These are phyloP conservation scores for Montifringilla adamsi DNA, from an alignment of 2,113 vertebrate genomes.

Conservation along the genomic window DNA sequence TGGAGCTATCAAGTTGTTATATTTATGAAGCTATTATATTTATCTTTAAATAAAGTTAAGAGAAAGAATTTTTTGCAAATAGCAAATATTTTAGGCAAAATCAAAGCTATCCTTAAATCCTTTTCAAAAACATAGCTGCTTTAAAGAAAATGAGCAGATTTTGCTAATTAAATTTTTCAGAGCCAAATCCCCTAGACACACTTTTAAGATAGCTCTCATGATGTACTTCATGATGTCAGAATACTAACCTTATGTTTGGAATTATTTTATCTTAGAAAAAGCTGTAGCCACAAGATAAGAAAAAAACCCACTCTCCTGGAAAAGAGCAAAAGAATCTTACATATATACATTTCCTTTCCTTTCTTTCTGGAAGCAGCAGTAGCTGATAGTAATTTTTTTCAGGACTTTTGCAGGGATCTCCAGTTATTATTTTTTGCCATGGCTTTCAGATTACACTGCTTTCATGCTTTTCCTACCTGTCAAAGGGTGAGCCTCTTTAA, in stretches of 20 bases:
- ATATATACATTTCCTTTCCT: neutral
- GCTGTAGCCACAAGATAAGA: slow-evolving; percentile 31
- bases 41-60: neutral
- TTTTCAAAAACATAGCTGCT: neutral
- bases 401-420: neutral
- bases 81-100: neutral
- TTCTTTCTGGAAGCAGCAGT: neutral
- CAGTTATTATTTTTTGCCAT: neutral
- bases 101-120: neutral
- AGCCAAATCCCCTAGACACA: neutral
- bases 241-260: neutral
- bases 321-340: neutral
- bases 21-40: neutral
- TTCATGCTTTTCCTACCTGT: neutral
- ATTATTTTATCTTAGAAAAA: slow-evolving; percentile 34
- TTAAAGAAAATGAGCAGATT: neutral
- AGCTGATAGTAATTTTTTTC: neutral
- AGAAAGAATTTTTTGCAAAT: neutral
- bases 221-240: neutral
- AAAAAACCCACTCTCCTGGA: neutral
- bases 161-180: neutral
- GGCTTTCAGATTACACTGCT: neutral
- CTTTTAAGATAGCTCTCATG: neutral
- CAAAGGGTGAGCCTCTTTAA: neutral
- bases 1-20: neutral